Evolutionary conservation across 1,140 invertebrate genomes (phyloP).

Genomic region (Oryzaephilus surinamensis): DNA sequence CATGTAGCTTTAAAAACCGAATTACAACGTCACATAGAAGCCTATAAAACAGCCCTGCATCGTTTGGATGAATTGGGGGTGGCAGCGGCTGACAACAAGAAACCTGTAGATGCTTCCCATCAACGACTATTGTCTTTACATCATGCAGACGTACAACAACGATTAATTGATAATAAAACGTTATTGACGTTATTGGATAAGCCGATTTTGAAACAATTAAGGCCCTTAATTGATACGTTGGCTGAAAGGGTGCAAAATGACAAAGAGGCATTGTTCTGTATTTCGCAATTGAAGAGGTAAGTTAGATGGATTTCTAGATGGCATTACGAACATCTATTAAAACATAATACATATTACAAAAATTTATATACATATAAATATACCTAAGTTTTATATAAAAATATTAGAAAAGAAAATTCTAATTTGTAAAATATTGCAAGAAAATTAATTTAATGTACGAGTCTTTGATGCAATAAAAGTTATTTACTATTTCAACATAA

Average conservation of each 20-base stretch:
- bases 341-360: background rate
- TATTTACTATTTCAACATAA: background rate
- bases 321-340: background rate
- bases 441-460: background rate
- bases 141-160: slow-evolving; percentile 69
- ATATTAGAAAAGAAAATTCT: slow-evolving; percentile 1
- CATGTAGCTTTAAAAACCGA: slow-evolving; percentile 68
- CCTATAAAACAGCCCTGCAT: slow-evolving; percentile 78
- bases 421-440: background rate
- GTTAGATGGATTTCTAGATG: background rate
- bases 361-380: background rate
- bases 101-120: slow-evolving; percentile 78
- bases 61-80: slow-evolving; percentile 73
- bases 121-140: slow-evolving; percentile 76
- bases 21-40: slow-evolving; percentile 70
- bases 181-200: slow-evolving; percentile 76
- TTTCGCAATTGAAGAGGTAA: slow-evolving; percentile 48
- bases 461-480: background rate
- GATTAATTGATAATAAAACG: slow-evolving; percentile 86
- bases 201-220: slow-evolving; percentile 45
- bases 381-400: background rate
- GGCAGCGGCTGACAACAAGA: slow-evolving; percentile 56
- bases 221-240: slow-evolving; percentile 45
- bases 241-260: slow-evolving; percentile 55
- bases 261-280: slow-evolving; percentile 55